These are phyloP conservation scores for Entelurus aequoreus DNA, from an alignment of 2,113 vertebrate species.

Conservation along the genomic window DNA sequence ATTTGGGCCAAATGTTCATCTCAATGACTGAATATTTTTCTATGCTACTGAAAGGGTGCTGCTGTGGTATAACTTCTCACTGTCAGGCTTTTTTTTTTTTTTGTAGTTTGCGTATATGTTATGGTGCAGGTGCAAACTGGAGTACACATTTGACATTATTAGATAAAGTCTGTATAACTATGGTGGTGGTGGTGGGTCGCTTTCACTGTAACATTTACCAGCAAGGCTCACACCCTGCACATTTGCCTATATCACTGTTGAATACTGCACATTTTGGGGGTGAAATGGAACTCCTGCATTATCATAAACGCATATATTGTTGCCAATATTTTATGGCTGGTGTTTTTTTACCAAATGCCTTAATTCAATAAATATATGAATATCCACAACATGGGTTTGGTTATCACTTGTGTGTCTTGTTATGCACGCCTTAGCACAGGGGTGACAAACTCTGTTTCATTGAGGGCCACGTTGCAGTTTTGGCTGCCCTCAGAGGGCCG, in stretches of 20 bases:
- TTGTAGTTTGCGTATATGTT: conserved; percentile 33
- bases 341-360: conserved; percentile 53
- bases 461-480: too few relatives aligned
- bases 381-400: conserved; percentile 5
- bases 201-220: conserved; percentile 16
- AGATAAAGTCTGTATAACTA: not conserved
- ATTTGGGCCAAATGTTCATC: conserved; percentile 38
- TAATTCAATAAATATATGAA: conserved; percentile 47
- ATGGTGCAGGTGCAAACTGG: not conserved
- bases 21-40: not conserved
- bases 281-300: conserved; percentile 9
- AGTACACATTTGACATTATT: not conserved
- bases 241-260: conserved; percentile 8
- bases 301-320: conserved; percentile 15
- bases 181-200: conserved; percentile 47
- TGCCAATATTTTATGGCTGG: conserved; percentile 39
- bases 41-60: conserved; percentile 19
- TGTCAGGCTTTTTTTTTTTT: not conserved
- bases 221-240: conserved; percentile 6
- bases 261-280: conserved; percentile 20
- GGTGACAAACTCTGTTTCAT: too few relatives aligned
- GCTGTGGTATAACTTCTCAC: not conserved
- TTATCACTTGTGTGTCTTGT: not conserved
- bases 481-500: too few relatives aligned
- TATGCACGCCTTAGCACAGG: too few relatives aligned